These are phyloP conservation scores for Arenicola marina DNA, from an alignment of 2,888 invertebrate genomes.

Conservation along the genomic window DNA sequence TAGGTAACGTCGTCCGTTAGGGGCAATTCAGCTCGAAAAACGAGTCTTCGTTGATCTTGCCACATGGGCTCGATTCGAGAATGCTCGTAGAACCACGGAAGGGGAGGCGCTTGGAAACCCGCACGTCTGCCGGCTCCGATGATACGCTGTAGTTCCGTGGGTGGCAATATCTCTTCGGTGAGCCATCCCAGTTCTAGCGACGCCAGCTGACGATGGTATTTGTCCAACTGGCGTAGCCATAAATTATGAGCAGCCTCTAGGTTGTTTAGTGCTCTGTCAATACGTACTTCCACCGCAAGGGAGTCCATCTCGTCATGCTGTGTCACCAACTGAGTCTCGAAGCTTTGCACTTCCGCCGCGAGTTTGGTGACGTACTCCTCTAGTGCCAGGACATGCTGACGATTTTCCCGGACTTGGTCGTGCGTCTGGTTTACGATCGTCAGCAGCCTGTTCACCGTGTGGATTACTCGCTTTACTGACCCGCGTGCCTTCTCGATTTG, in stretches of 20 bases:
- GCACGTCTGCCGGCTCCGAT: not conserved
- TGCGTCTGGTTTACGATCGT: not conserved
- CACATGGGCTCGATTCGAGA: not conserved
- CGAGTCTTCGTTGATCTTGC: not conserved
- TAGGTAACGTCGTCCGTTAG: not conserved
- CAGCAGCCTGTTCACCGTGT: not conserved
- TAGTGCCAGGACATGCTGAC: not conserved
- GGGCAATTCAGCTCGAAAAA: not conserved
- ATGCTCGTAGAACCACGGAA: not conserved
- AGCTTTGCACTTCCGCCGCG: too few relatives aligned
- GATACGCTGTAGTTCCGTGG: not conserved
- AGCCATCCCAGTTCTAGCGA: not conserved
- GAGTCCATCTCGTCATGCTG: not conserved
- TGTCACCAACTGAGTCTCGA: not conserved
- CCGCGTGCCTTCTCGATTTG: not conserved
- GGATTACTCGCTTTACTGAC: not conserved
- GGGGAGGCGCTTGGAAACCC: not conserved
- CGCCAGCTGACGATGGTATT: not conserved
- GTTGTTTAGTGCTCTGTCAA: not conserved
- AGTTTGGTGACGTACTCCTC: not conserved
- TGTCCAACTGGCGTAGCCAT: not conserved
- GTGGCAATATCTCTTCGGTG: not conserved
- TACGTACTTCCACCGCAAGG: not conserved
- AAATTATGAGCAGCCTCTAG: not conserved
- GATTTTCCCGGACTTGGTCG: not conserved